Evolutionary conservation across 2,888 invertebrate species (phyloP), one percentile per base, ranked within the genome.

Genomic region (Eurois occulta): DNA sequence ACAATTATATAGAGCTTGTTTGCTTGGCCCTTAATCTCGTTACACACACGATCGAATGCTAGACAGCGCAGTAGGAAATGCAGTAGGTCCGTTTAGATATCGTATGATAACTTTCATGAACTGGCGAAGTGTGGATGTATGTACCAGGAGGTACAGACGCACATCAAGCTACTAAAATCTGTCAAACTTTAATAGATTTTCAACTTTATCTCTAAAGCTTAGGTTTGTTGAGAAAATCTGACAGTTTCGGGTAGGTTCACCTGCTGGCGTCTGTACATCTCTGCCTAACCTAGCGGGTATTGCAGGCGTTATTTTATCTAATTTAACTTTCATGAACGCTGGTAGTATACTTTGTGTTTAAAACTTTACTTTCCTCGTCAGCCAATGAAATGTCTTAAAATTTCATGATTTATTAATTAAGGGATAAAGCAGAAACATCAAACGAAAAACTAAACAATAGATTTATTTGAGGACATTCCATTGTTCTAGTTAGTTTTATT

Each of bases 11-110:
- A 84, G 84, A 82, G 84, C 86, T 77, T 80, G 85, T 85, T 85
- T 85, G 84, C 75, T 74, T 83, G 82, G 84, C 82, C 84, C 88
- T 85, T 87, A 88, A 86, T 84, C 86, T 82, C 82, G 86, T 90
- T 88, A 87, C 84, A 86, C 86, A 86, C 79, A 82, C 87, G 84
- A 85, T 88, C 85, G 78, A 71, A 77, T 82, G 73, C 80, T 83
- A 68, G 43, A 77, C 41, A 32, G 11, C 65, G n/a, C 18, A n/a
- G 68, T 11, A 64, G 16, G 43, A 38, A 10, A 43, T 35, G 38
- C 76, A 81, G 77, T 64, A 87, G 28, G 60, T 8, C 13, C 71
- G 48, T 18, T 35, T 11, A 1, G 43, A 38, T 35, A 13, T 62
- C 35, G 1, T 8, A 52, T 35, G 10, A 21, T 62, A n/a, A 76